A percentile compares a stretch with the other conserved stretches of the same genome.
phyloP scores from a whole-genome alignment of 2,797 vertebrate species.

The Phoebastria nigripes region DNA sequence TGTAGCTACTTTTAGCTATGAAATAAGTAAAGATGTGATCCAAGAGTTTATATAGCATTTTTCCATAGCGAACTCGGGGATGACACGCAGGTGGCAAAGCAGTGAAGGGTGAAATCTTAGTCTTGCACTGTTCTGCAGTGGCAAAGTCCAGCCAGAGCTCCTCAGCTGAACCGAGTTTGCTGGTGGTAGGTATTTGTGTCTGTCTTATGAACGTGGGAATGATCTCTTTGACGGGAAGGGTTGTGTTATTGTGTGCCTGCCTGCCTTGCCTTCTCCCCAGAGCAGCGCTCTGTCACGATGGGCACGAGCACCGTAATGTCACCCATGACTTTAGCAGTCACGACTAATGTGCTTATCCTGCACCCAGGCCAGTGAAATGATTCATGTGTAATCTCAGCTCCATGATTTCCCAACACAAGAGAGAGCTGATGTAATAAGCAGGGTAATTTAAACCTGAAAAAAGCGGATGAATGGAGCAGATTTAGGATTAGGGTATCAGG shows the following conservation, averaged over 20 bases:
- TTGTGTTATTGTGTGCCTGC: neutral
- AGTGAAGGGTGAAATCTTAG: neutral
- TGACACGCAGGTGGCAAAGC: neutral
- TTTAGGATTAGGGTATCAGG: neutral
- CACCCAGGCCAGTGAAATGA: neutral
- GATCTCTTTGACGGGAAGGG: neutral
- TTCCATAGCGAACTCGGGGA: accelerated
- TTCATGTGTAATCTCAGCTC: neutral
- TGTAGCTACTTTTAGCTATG: neutral
- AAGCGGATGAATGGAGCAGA: accelerated
- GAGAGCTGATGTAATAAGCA: neutral
- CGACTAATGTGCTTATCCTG: neutral
- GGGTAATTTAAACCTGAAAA: neutral
- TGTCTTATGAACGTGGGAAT: accelerated
- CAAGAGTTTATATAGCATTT: neutral
- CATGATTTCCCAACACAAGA: neutral
- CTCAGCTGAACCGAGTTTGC: neutral
- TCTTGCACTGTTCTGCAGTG: neutral
- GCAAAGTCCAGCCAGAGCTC: neutral
- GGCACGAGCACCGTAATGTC: accelerated
- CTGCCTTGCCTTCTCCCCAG: neutral
- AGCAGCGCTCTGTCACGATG: accelerated
- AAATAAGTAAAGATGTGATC: neutral
- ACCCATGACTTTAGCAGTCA: neutral
- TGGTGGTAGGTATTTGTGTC: neutral